These are phyloP conservation scores for Arion vulgaris DNA, from an alignment of 1,140 invertebrate genomes.

Conservation along the genomic window DNA sequence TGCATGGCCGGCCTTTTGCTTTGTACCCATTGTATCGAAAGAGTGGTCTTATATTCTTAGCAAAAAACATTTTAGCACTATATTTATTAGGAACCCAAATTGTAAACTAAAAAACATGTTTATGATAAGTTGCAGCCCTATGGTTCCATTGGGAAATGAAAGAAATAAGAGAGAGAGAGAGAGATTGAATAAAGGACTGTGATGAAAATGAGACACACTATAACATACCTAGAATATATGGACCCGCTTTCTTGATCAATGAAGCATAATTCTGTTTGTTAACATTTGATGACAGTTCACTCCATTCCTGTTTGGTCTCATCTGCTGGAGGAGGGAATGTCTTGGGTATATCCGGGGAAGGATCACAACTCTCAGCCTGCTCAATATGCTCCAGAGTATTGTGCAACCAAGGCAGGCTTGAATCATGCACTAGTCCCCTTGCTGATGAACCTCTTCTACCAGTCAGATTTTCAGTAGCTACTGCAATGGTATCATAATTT, in stretches of 20 bases:
- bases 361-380: slow-evolving; percentile 18
- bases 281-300: not conserved
- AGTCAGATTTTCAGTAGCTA: not conserved
- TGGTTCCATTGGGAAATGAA: no score
- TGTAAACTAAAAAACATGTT: no score
- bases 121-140: no score
- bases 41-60: no score
- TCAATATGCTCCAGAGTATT: slow-evolving; percentile 19
- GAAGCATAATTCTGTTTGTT: slow-evolving; percentile 36
- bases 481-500: not conserved
- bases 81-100: no score
- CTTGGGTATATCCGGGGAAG: not conserved
- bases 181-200: no score
- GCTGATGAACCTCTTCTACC: slow-evolving; percentile 2
- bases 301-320: not conserved
- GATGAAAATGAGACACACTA: no score
- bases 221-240: slow-evolving; percentile 79
- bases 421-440: slow-evolving; percentile 29
- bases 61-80: no score
- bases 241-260: slow-evolving; percentile 78
- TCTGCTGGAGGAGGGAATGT: not conserved
- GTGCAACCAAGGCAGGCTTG: slow-evolving; percentile 29
- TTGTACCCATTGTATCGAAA: no score
- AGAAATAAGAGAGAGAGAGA: no score
- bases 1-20: no score